Conservation (phyloP, 2,888 invertebrate species). For the Tethea ocularis region DNA sequence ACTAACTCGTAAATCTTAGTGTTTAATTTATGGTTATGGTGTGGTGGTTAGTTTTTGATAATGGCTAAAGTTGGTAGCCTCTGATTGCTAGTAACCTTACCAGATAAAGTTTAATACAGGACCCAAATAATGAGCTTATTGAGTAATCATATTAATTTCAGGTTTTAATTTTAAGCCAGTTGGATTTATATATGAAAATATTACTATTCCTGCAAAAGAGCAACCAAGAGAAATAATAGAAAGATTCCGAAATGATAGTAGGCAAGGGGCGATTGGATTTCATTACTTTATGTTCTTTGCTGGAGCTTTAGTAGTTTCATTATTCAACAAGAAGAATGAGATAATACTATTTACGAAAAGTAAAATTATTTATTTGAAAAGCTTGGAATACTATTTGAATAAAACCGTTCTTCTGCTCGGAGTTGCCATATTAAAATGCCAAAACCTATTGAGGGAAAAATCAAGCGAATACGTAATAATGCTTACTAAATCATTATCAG, state of each 20-base stretch:
- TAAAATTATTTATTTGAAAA: conserved; percentile 30
- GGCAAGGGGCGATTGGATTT: conserved; percentile 25
- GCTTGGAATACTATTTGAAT: conserved; percentile 33
- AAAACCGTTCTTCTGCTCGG: conserved; percentile 27
- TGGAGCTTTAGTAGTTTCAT: conserved; percentile 53
- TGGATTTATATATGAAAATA: conserved; percentile 28
- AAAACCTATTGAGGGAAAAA: conserved; percentile 26
- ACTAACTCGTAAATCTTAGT: no score
- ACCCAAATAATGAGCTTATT: no score
- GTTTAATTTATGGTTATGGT: no score
- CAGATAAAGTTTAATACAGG: no score
- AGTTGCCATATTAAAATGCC: conserved; percentile 34
- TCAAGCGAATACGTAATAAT: conserved; percentile 15
- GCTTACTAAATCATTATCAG: background rate
- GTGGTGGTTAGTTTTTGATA: no score
- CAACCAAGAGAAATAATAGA: conserved; percentile 18
- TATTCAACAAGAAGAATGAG: conserved; percentile 53
- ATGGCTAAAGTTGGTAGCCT: no score
- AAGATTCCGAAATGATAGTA: conserved; percentile 12
- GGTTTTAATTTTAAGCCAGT: conserved; percentile 22
- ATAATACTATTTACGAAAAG: conserved; percentile 41
- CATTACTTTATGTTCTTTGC: conserved; percentile 58
- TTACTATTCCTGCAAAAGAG: conserved; percentile 19
- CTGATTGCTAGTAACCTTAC: no score
- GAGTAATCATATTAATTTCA: conserved; percentile 19